phyloP scores from a whole-genome alignment of 2,113 vertebrate species.

The Phyllostomus hastatus region DNA sequence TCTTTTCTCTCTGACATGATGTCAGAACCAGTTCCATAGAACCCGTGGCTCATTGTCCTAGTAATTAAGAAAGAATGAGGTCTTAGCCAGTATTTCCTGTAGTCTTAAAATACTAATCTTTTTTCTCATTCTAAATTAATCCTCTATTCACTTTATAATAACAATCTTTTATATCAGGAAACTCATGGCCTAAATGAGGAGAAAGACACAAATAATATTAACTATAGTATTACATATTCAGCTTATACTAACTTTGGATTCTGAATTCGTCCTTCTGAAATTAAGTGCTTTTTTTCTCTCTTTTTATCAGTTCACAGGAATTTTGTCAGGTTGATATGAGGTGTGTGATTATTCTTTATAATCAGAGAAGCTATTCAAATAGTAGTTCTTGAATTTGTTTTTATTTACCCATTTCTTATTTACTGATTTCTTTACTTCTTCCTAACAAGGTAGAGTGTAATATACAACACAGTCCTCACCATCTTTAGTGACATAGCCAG shows the following conservation, averaged over 20 bases:
- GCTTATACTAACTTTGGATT: neutral
- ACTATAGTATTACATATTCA: neutral
- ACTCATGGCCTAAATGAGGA: neutral
- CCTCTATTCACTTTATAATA: neutral
- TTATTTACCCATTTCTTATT: neutral
- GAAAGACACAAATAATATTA: neutral
- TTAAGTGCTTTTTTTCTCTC: neutral
- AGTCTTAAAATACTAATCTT: neutral
- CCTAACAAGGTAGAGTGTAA: neutral
- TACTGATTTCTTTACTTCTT: neutral
- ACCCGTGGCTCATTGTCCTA: neutral
- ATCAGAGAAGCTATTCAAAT: neutral
- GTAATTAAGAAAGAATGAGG: neutral
- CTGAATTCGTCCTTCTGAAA: neutral
- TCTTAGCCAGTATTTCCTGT: neutral
- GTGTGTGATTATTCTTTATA: neutral
- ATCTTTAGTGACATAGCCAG: neutral
- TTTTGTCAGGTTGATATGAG: neutral
- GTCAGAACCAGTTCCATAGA: neutral
- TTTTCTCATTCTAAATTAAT: neutral
- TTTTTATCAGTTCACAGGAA: neutral
- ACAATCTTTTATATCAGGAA: neutral
- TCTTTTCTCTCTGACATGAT: neutral
- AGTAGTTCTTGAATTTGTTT: neutral
- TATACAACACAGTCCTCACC: rapidly evolving